Base-by-base conservation (phyloP, 2,113 vertebrate genomes). In the Beaufortia kweichowensis region DNA sequence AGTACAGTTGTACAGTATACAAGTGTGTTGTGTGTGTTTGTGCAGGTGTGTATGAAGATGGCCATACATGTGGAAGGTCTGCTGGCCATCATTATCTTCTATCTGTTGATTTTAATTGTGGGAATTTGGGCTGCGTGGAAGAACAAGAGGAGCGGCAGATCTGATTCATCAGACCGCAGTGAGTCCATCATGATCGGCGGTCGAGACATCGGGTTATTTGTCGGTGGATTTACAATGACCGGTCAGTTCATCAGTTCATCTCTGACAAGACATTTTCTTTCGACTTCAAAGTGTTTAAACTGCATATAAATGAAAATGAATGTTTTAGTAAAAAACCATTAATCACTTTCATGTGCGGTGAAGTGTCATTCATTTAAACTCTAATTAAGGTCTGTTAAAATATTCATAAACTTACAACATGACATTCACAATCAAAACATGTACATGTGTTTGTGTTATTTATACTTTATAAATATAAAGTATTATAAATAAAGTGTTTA, bases 51-150 rank as follows among this genome's bases (percentile, higher is more conserved):
- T 19, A n/a, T 53, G 84, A 93, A 86, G 78, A 92, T 93, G 97
- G 80, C 93, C 85, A 94, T 98, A 89, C 96, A 98, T 75, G 91
- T 88, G 78, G 96, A 95, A 78, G 97, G 97, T 80, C 86, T 99
- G 62, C 89, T 98, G 85, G 97, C 97, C 43, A 98, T 99, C 66
- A 88, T 96, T 41, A 46, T 97, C 26, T 99, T 99, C 88, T 99
- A 99, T 80, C 68, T 97, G 82, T 86, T 96, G 56, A 98, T 99
- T 81, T 85, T 99, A 53, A 86, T 91, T 39, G 96, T 99, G 83
- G 97, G 97, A 24, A 98, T 99, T 85, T 98, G 97, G 97, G 97
- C 97, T 53, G 95, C 97, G 14, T 98, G 97, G 96, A 98, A 95
- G 88, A 99, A 96, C 84, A 98, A 98, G 85, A 95, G 93, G 84